A percentile compares a stretch with the other conserved stretches of the same genome.
These are phyloP conservation scores for Aspidiotus destructor DNA, from an alignment of 2,888 invertebrate genomes.

Conservation along the genomic window DNA sequence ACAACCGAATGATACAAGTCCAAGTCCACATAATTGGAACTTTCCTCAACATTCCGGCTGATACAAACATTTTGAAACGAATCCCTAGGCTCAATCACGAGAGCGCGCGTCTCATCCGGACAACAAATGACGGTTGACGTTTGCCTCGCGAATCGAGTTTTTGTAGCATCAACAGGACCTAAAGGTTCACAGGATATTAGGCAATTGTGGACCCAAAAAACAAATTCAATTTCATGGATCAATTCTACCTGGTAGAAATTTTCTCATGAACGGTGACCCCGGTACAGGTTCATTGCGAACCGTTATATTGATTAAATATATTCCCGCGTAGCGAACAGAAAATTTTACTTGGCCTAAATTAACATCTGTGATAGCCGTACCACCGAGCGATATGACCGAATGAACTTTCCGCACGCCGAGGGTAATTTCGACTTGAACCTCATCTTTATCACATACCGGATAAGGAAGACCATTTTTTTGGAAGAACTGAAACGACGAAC, in stretches of 20 bases:
- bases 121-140: slow-evolving; percentile 77
- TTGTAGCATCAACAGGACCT: slow-evolving; percentile 72
- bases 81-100: slow-evolving; percentile 84
- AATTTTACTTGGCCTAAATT: slow-evolving; percentile 84
- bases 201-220: neutral
- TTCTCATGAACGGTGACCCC: slow-evolving; percentile 76
- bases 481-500: slow-evolving; percentile 55
- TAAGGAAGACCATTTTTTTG: slow-evolving; percentile 90
- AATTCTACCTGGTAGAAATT: slow-evolving; percentile 58
- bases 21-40: slow-evolving; percentile 7
- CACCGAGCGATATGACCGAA: slow-evolving; percentile 76
- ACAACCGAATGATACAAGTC: slow-evolving; percentile 25
- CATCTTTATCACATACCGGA: slow-evolving; percentile 87
- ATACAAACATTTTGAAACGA: slow-evolving; percentile 77
- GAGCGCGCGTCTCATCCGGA: slow-evolving; percentile 60
- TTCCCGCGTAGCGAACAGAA: slow-evolving; percentile 81
- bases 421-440: slow-evolving; percentile 75
- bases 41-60: slow-evolving; percentile 43
- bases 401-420: slow-evolving; percentile 52
- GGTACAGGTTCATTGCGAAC: slow-evolving; percentile 71
- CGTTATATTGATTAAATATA: slow-evolving; percentile 75
- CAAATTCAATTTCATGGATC: neutral
- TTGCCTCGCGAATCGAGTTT: slow-evolving; percentile 71
- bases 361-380: slow-evolving; percentile 71
- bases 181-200: slow-evolving; percentile 24